Percentiles rank a stretch among this genome's conserved stretches.
phyloP scores from a whole-genome alignment of 2,113 vertebrate genomes.

The Thamnophis sirtalis region DNA sequence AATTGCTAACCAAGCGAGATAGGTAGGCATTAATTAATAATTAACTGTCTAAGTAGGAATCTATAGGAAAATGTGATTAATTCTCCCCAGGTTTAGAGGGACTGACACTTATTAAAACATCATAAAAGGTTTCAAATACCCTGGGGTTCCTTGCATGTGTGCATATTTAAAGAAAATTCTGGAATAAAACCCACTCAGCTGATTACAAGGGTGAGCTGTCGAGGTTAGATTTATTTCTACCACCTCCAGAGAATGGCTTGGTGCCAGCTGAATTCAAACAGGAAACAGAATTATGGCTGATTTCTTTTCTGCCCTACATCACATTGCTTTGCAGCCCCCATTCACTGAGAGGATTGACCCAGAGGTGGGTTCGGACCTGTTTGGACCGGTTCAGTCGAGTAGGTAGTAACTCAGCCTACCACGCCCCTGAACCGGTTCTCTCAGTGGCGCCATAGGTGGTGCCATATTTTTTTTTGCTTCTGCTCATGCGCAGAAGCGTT shows the following conservation, averaged over 20 bases:
- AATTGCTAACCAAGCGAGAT: constrained; percentile 50
- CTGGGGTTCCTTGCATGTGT: not conserved
- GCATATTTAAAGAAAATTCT: not conserved
- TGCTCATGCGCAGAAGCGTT: too few relatives aligned
- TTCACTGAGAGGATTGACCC: not conserved
- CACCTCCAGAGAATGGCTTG: not conserved
- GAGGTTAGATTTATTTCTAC: not conserved
- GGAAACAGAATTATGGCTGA: not conserved
- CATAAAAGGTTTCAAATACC: constrained; percentile 45
- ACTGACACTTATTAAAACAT: constrained; percentile 47
- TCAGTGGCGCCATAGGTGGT: too few relatives aligned
- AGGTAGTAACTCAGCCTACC: too few relatives aligned
- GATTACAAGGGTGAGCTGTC: not conserved
- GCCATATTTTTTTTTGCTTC: too few relatives aligned
- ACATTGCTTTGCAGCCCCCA: not conserved
- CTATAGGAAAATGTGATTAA: constrained; percentile 48
- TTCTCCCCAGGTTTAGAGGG: constrained; percentile 43
- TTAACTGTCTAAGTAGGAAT: constrained; percentile 58
- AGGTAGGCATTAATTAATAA: constrained; percentile 59
- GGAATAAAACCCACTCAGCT: not conserved
- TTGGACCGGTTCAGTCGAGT: too few relatives aligned
- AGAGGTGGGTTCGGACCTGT: too few relatives aligned
- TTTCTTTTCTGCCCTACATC: rapidly evolving
- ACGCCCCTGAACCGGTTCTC: too few relatives aligned
- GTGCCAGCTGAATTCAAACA: not conserved